Conservation (phyloP, 1,140 invertebrate species). For the Lasaia peninsularis region DNA sequence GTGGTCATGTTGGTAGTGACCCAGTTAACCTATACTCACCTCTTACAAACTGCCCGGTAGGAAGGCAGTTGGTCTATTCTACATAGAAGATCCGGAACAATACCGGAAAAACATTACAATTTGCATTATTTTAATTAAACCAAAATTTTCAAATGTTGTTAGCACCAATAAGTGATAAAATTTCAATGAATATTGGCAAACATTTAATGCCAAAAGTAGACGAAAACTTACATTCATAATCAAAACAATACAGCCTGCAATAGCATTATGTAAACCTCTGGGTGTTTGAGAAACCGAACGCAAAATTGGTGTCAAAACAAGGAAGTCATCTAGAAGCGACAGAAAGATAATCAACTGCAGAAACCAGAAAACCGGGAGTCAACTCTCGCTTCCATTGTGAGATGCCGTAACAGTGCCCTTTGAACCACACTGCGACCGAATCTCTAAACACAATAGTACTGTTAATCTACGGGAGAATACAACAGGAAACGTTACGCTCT, state of each 20-base stretch:
- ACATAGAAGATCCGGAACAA: no score
- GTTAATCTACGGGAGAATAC: constrained; percentile 25
- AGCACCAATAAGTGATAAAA: no score
- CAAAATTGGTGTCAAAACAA: constrained; percentile 4
- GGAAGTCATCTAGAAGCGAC: constrained; percentile 18
- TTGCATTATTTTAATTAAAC: no score
- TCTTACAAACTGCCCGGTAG: no score
- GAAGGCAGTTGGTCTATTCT: no score
- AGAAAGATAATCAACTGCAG: constrained; percentile 53
- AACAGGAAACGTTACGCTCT: constrained; percentile 70
- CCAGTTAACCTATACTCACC: no score
- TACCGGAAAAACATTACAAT: no score
- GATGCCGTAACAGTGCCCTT: constrained; percentile 57
- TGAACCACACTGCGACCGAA: constrained; percentile 50
- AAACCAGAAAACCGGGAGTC: constrained; percentile 40
- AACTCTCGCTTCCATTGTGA: constrained; percentile 65
- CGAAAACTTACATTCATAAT: neutral
- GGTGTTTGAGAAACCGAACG: neutral
- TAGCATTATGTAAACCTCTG: neutral
- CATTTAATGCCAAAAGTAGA: neutral
- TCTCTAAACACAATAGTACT: constrained; percentile 50
- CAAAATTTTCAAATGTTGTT: no score
- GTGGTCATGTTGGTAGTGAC: no score
- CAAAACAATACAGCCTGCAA: neutral
- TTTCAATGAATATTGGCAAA: no score